phyloP scores from a whole-genome alignment of 2,797 vertebrate genomes.

The Mormyrops boulengeri region DNA sequence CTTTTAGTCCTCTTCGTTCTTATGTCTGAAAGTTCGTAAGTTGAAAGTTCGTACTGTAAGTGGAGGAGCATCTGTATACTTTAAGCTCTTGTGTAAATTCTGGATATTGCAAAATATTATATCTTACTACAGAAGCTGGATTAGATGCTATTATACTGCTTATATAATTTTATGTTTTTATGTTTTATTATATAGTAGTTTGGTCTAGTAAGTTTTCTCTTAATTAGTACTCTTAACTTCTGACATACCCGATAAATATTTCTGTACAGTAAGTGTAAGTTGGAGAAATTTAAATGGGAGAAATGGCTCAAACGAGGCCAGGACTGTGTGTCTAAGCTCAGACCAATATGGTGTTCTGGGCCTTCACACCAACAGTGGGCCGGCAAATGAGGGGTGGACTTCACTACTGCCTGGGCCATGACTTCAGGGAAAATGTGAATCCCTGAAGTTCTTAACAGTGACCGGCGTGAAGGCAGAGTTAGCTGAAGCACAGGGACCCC shows the following conservation, averaged over 20 bases:
- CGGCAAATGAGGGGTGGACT: conserved; percentile 10
- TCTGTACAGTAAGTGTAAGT: background rate
- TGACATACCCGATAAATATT: background rate
- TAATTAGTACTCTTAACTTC: background rate
- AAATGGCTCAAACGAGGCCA: background rate
- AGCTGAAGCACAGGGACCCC: background rate
- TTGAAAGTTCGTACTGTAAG: no score
- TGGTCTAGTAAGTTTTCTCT: background rate
- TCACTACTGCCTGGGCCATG: conserved; percentile 3
- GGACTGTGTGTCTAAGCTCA: background rate
- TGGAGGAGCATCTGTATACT: background rate
- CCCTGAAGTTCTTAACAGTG: background rate
- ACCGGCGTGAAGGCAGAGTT: conserved; percentile 27
- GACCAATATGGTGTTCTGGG: background rate
- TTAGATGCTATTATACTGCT: conserved; percentile 53
- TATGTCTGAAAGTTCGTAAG: no score
- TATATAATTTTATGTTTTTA: background rate
- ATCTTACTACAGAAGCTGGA: conserved; percentile 56
- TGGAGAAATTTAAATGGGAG: background rate
- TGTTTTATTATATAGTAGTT: background rate
- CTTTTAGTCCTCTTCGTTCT: no score
- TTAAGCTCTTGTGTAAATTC: conserved; percentile 61
- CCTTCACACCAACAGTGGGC: background rate
- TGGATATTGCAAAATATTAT: conserved; percentile 62
- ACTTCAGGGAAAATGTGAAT: background rate